phyloP scores from a whole-genome alignment of 2,797 vertebrate species.

The Pampus argenteus region DNA sequence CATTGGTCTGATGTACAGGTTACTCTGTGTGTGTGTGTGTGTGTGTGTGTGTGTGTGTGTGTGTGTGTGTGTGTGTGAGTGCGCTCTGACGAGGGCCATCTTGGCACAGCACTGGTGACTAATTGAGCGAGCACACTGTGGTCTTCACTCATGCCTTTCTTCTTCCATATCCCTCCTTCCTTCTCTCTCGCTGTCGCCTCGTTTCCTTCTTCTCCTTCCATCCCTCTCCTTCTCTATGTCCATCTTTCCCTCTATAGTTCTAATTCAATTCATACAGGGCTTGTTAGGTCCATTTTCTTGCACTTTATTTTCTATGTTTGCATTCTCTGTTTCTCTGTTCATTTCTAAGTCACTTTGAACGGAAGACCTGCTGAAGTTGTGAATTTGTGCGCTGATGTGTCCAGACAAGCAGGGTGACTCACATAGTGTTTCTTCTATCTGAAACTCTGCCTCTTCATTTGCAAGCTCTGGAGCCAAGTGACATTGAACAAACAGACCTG shows the following conservation, averaged over 20 bases:
- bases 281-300: not conserved
- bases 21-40: not conserved
- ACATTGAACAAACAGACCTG: constrained; percentile 40
- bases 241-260: not conserved
- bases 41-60: constrained; percentile 9
- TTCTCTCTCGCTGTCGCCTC: not conserved
- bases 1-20: constrained; percentile 51
- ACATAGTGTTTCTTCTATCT: constrained; percentile 19
- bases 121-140: constrained; percentile 75
- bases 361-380: constrained; percentile 13
- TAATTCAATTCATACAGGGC: not conserved
- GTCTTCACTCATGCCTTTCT: constrained; percentile 57
- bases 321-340: too few species aligned
- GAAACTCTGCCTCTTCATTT: constrained; percentile 15
- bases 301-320: not conserved
- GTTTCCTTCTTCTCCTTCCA: not conserved
- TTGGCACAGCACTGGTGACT: constrained; percentile 69
- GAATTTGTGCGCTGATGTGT: constrained; percentile 21
- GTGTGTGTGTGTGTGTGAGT: constrained; percentile 25
- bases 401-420: constrained; percentile 37
- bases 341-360: constrained; percentile 21
- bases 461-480: constrained; percentile 19
- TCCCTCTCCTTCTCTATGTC: not conserved
- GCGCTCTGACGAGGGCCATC: constrained; percentile 66
- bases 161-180: constrained; percentile 50